Percentiles rank a stretch among this genome's conserved stretches.
phyloP scores from a whole-genome alignment of 2,797 vertebrate species.

The Aselliscus stoliczkanus region DNA sequence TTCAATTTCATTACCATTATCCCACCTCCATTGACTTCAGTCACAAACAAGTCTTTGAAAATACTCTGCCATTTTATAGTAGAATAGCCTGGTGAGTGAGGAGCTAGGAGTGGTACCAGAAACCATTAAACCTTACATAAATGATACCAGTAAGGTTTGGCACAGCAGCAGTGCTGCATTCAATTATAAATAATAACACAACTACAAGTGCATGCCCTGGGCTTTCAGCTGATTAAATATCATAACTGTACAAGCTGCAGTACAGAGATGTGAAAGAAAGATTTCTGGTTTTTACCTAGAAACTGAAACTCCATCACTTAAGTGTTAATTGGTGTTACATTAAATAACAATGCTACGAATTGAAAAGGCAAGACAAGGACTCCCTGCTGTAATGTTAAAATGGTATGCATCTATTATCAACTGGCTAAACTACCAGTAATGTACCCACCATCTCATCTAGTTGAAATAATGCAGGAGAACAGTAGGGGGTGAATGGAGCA shows the following conservation, averaged over 20 bases:
- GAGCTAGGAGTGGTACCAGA: neutral
- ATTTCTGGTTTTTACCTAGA: constrained; percentile 56
- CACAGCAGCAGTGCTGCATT: constrained; percentile 28
- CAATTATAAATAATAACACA: constrained; percentile 65
- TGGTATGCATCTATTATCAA: constrained; percentile 61
- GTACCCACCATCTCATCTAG: constrained; percentile 61
- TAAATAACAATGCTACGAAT: constrained; percentile 34
- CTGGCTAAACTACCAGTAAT: constrained; percentile 64
- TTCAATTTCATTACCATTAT: neutral
- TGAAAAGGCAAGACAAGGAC: constrained; percentile 67
- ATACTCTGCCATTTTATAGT: neutral
- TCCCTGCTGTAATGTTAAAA: constrained; percentile 74
- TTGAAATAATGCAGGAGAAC: constrained; percentile 64
- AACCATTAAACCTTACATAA: constrained; percentile 45
- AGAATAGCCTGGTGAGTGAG: constrained; percentile 27
- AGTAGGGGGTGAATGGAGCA: constrained; percentile 59
- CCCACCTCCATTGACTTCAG: neutral
- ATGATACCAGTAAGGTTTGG: constrained; percentile 47
- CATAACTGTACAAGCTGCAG: constrained; percentile 53
- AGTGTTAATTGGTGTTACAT: constrained; percentile 73
- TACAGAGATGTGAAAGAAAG: constrained; percentile 25
- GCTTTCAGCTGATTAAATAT: constrained; percentile 70
- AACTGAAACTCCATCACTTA: constrained; percentile 73
- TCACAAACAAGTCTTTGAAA: constrained; percentile 41
- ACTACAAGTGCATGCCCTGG: constrained; percentile 41